phyloP scores from a whole-genome alignment of 1,140 invertebrate species.

The Bombus sylvicola region DNA sequence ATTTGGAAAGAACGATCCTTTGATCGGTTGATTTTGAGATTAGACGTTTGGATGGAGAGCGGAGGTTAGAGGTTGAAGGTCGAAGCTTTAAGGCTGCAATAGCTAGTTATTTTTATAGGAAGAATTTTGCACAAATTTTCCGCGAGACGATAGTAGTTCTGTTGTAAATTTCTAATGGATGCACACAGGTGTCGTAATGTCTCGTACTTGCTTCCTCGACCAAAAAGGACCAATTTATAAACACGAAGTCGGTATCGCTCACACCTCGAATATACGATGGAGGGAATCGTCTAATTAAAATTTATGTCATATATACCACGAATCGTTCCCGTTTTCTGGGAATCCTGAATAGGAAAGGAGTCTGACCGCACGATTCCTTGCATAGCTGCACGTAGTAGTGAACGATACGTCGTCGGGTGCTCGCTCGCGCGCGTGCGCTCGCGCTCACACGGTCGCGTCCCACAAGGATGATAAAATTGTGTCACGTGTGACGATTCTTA shows the following conservation, averaged over 20 bases:
- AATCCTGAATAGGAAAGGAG: conserved; percentile 47
- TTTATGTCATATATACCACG: conserved; percentile 45
- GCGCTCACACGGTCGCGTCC: conserved; percentile 10
- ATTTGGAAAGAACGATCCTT: background rate
- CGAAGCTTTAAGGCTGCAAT: too few relatives aligned
- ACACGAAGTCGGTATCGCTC: conserved; percentile 5
- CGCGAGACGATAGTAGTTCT: too few relatives aligned
- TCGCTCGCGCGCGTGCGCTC: background rate
- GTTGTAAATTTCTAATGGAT: too few relatives aligned
- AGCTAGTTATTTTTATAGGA: too few relatives aligned
- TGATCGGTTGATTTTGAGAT: too few relatives aligned
- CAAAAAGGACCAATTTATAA: background rate
- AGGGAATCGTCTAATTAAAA: conserved; percentile 45
- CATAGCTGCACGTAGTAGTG: conserved; percentile 49
- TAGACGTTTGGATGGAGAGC: too few relatives aligned
- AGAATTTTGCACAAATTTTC: too few relatives aligned
- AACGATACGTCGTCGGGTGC: conserved; percentile 17
- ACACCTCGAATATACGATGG: conserved; percentile 8
- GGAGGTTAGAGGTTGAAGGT: too few relatives aligned
- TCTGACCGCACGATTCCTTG: conserved; percentile 50
- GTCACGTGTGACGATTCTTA: conserved; percentile 59
- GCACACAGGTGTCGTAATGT: too few relatives aligned
- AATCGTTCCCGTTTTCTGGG: conserved; percentile 52
- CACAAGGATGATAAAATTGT: conserved; percentile 62
- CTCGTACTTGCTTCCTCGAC: background rate